Base-by-base conservation (phyloP, 2,113 vertebrate genomes). In the Tonatia bakeri region DNA sequence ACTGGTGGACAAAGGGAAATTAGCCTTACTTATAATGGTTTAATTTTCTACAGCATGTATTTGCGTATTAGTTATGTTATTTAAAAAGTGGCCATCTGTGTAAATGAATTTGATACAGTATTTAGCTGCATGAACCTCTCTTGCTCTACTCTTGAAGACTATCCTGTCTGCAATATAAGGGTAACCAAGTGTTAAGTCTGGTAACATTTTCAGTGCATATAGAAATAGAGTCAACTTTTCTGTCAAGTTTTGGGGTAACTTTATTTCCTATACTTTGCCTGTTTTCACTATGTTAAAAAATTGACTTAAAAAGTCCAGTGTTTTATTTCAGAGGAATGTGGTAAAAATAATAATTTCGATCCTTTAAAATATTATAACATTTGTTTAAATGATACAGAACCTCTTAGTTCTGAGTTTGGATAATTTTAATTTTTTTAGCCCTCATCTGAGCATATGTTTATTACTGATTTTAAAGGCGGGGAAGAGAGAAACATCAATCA, bases 211-310 rank as follows among this genome's bases (percentile, higher is more conserved):
- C 61, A 87, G 64, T 85, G 52, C 14, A 36, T 33, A 15, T 70
- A 87, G 64, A 94, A 76, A 85, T 72, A 93, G 90, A 76, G 38
- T 54, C 43, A 87, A 64, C 22, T 94, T 94, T 92, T 91, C 45
- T 90, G 22, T 94, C 73, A 90, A 61, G 56, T 45, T 70, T 84
- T 83, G 38, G 6, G 26, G 52, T 92, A 82, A 86, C 65, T 67
- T 96, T 72, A 91, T 94, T 93, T 95, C n/a, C 61, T 86, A 16
- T 83, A 26, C 28, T 88, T 93, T 95, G 38, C 40, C 13, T 93
- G 4, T 86, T 96, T 97, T 92, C 11, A 61, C 43, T 17, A 16
- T 86, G 13, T 84, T 93, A 61, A 72, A 88, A 91, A 88, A 7
- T 56, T 79, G 36, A 75, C 73, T 95, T 22, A 26, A 69, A 89